Base-by-base conservation (phyloP, 2,113 vertebrate genomes). In the Chloroceryle aenea region DNA sequence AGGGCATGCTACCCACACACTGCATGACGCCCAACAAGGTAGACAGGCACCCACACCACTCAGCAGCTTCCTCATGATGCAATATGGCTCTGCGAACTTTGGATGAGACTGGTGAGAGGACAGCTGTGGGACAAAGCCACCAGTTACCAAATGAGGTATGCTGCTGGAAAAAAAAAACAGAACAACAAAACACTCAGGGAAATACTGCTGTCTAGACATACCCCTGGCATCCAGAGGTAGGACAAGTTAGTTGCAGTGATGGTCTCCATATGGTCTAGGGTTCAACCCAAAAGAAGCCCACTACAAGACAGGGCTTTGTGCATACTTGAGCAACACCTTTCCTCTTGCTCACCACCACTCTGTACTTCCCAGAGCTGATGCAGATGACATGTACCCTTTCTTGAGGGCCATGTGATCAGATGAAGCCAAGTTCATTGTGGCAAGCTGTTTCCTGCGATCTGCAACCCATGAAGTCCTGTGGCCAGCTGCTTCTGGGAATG, bases 401-500 rank as follows among this genome's bases (percentile, higher is more conserved):
- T 56, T 52, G 47, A 91, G 76, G 82, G 72, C 88, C 95, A 95
- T 63, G 55, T 14, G 4, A 92, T 56, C 67, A 94, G 36, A 86
- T 71, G 79, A 93, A 93, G 67, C 68, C 1, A 42, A 69, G 48
- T 80, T 78, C 71, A 29, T n/a, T 81, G 68, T 0, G 0, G 87
- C 83, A 93, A 96, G 92, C 82, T 96, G 85, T 72, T 96, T 95
- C 93, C 93, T 89, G 85, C 75, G 85, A 93, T 90, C 72, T 73
- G 50, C 43, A 86, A 21, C 20, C 62, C 82, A n/a, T 47, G 71
- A 93, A 55, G 72, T 77, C 26, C 79, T 84, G 79, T 13, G 53
- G 96, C 76, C 88, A 96, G 88, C 85, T 87, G 83, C 64, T 92
- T 90, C 88, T 94, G 90, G 90, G 90, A 96, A 95, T 5, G 15